Percentiles rank a stretch among this genome's conserved stretches.
Conservation (phyloP, 2,888 invertebrate species). For the Trilocha varians region DNA sequence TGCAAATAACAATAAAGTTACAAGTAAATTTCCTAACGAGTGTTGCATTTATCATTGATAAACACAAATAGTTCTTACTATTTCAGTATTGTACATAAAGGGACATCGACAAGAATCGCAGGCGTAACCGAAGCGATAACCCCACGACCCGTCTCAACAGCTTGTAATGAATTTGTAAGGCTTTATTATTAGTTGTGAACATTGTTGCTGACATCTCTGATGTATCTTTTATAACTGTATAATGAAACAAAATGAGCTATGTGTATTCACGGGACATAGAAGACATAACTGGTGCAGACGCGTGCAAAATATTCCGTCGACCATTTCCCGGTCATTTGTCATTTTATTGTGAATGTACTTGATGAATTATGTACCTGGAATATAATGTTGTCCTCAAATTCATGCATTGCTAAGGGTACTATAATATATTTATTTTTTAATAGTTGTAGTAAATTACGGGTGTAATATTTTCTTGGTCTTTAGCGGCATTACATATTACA, state of each 20-base stretch:
- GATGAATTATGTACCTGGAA: background rate
- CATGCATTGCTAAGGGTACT: too few relatives aligned
- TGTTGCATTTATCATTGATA: constrained; percentile 4
- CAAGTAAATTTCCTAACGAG: background rate
- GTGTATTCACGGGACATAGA: constrained; percentile 1
- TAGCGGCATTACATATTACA: too few relatives aligned
- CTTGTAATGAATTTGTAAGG: constrained; percentile 37
- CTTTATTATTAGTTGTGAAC: constrained; percentile 11
- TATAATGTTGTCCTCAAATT: too few relatives aligned
- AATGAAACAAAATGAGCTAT: constrained; percentile 17
- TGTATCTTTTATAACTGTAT: constrained; percentile 12
- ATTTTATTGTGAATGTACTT: background rate
- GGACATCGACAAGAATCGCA: constrained; percentile 40
- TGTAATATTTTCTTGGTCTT: too few relatives aligned
- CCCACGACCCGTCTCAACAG: constrained; percentile 27
- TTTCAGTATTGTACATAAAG: constrained; percentile 26
- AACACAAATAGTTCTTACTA: constrained; percentile 6
- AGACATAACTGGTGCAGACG: background rate
- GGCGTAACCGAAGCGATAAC: constrained; percentile 35
- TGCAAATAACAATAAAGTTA: background rate
- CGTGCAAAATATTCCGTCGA: background rate
- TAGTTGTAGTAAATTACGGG: too few relatives aligned
- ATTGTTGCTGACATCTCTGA: constrained; percentile 11
- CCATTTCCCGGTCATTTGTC: background rate
- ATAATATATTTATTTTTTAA: too few relatives aligned